phyloP scores from a whole-genome alignment of 2,888 invertebrate species.

The Scaptomyza flava region DNA sequence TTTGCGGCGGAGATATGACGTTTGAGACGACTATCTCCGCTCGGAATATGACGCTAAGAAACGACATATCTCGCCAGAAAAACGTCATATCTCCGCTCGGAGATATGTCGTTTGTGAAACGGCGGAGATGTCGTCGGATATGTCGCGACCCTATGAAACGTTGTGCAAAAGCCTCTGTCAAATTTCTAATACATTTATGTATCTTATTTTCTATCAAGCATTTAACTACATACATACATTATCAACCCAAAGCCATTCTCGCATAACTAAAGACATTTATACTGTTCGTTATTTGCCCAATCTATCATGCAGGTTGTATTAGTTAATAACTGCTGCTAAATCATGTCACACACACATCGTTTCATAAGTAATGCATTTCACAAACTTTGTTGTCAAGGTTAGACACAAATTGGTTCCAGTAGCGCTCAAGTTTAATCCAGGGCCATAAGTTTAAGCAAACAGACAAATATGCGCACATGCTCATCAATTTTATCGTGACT shows the following conservation, averaged over 20 bases:
- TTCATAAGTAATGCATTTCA: slow-evolving; percentile 36
- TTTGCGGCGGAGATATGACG: too few species aligned
- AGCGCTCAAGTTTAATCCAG: slow-evolving; percentile 68
- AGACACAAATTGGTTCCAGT: slow-evolving; percentile 24
- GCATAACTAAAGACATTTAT: not conserved
- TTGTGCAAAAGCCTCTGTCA: too few species aligned
- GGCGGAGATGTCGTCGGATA: too few species aligned
- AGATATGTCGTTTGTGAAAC: too few species aligned
- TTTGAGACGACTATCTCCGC: too few species aligned
- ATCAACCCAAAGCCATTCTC: not conserved
- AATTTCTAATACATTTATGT: not conserved
- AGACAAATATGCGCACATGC: slow-evolving; percentile 24
- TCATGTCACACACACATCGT: slow-evolving; percentile 4
- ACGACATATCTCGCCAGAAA: too few species aligned
- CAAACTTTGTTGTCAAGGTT: slow-evolving; percentile 42
- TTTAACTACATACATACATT: not conserved
- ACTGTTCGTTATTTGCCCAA: slow-evolving; percentile 30
- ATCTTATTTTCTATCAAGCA: not conserved
- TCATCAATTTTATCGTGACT: slow-evolving; percentile 58
- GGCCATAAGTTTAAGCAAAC: slow-evolving; percentile 45
- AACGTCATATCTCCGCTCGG: too few species aligned
- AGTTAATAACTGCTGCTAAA: slow-evolving; percentile 43
- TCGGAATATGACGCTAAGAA: too few species aligned
- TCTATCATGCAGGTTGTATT: slow-evolving; percentile 38
- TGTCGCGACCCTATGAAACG: too few species aligned